Evolutionary conservation across 2,888 invertebrate genomes (phyloP).

Genomic region (Schrankia costaestrigalis): DNA sequence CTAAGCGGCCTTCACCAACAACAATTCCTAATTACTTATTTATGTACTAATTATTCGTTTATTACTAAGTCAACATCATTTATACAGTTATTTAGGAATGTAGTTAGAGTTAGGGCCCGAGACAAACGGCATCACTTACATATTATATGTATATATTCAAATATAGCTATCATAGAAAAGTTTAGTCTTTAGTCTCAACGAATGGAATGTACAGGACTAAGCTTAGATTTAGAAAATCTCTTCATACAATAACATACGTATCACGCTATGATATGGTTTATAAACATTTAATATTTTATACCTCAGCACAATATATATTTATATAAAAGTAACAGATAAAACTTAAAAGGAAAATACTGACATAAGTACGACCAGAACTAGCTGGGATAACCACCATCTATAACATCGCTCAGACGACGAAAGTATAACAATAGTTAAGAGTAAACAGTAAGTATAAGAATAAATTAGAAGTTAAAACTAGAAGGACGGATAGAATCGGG

Average conservation of each 20-base stretch:
- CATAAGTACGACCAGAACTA: slow-evolving; percentile 54
- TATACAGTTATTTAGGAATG: slow-evolving; percentile 45
- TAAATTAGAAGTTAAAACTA: slow-evolving; percentile 45
- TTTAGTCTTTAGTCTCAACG: slow-evolving; percentile 30
- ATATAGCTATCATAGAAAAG: slow-evolving; percentile 17
- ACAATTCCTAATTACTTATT: slow-evolving; percentile 58
- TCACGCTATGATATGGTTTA: slow-evolving; percentile 63
- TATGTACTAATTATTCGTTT: slow-evolving; percentile 58
- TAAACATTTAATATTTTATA: slow-evolving; percentile 38
- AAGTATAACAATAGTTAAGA: slow-evolving; percentile 28
- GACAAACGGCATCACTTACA: slow-evolving; percentile 16
- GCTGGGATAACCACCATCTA: slow-evolving; percentile 24
- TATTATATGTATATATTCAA: slow-evolving; percentile 9
- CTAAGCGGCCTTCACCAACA: slow-evolving; percentile 29
- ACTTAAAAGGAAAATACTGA: slow-evolving; percentile 40
- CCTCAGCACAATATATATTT: slow-evolving; percentile 26
- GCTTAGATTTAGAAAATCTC: slow-evolving; percentile 37
- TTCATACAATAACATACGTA: slow-evolving; percentile 44
- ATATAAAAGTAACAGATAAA: slow-evolving; percentile 24
- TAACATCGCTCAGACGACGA: slow-evolving; percentile 25
- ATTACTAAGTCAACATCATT: slow-evolving; percentile 46
- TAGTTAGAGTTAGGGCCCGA: slow-evolving; percentile 23
- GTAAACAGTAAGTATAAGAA: slow-evolving; percentile 29
- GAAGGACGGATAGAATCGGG: slow-evolving; percentile 49
- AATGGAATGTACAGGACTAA: slow-evolving; percentile 43